These are phyloP conservation scores for Cinclus cinclus DNA, from an alignment of 2,113 vertebrate species.

Conservation along the genomic window DNA sequence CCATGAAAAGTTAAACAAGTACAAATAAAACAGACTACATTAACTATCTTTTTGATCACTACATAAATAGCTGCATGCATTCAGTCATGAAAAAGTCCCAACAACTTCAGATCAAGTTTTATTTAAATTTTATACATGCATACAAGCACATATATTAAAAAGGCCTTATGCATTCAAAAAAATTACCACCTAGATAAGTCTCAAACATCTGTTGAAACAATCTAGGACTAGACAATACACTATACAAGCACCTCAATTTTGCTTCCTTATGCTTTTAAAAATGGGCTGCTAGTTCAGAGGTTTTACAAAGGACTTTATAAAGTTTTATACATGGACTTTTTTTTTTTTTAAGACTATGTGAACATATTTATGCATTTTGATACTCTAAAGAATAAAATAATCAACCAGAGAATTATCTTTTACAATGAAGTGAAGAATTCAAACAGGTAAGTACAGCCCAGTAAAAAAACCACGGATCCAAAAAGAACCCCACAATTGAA, in stretches of 20 bases:
- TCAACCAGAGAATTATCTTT: background rate
- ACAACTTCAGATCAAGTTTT: background rate
- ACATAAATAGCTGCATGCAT: background rate
- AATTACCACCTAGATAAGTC: background rate
- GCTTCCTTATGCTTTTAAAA: background rate
- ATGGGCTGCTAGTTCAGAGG: background rate
- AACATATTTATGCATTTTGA: background rate
- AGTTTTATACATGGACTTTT: background rate
- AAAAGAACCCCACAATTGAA: background rate
- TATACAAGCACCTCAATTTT: background rate
- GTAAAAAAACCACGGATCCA: accelerated
- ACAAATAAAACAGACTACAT: background rate
- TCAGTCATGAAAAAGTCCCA: background rate
- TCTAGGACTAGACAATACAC: background rate
- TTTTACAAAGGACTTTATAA: background rate
- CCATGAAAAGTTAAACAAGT: background rate
- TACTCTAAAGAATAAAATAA: background rate
- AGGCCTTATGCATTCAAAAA: background rate
- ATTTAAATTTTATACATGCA: background rate
- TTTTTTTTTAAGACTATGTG: background rate
- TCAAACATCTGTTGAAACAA: background rate
- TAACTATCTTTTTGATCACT: background rate
- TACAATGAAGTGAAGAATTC: background rate
- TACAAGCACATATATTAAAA: background rate
- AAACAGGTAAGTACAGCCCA: background rate